Base-by-base conservation (phyloP, 2,888 invertebrate species). In the Meiosimyza decipiens region DNA sequence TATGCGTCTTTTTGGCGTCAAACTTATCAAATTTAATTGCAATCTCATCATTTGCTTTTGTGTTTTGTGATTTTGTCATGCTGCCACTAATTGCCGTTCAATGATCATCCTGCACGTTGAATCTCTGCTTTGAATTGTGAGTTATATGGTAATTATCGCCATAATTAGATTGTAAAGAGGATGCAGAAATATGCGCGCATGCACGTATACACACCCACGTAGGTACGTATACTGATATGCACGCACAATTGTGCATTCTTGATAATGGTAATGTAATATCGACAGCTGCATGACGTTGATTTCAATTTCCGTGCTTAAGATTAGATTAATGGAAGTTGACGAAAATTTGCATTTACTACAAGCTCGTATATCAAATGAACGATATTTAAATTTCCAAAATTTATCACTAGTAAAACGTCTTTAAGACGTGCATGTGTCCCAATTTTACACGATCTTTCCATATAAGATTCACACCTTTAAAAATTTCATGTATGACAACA, bases 251-350 rank as follows among this genome's bases (percentile, higher is more conserved):
- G 55, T 55, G 55, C 55, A 55, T 55, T 22, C 55, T 40, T 22
- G n/a, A 18, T 55, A 54, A 54, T 18, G 54, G 54, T 54, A 54
- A 28, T 28, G 28, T 28, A 28, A 28, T 3, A 28, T 54, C 18
- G n/a, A 15, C 18, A 11, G 22, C 55, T 15, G 55, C 55, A n/a
- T 55, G 22, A 55, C 55, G 22, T 55, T n/a, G 55, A 55, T 55
- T 55, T 55, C 55, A 15, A 55, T 55, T 55, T 55, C 55, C 55
- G 55, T 55, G 55, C 16, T 55, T 18, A 40, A 55, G 55, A 55
- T 55, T 55, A 55, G 18, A 55, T 55, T 55, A 5, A 13, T 11
- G 16, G 16, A 16, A 16, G n/a, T 11, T n/a, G 54, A n/a, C 13
- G 54, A 6, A 40, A 40, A 40, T 40, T 40, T 40, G 40, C 40